phyloP scores from a whole-genome alignment of 2,113 vertebrate species.

The Monarcha castaneiventris region DNA sequence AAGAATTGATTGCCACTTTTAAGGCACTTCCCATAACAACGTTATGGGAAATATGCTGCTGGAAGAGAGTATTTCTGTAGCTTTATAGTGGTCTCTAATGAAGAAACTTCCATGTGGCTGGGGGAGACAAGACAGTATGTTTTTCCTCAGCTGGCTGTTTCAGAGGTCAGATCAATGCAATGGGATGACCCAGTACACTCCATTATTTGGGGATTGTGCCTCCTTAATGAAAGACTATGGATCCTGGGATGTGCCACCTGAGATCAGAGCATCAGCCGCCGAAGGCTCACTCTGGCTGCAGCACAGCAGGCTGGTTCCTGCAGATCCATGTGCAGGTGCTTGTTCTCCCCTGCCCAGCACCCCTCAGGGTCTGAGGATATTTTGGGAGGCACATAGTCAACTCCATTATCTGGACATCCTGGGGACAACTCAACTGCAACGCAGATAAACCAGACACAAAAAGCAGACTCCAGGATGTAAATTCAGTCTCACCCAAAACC shows the following conservation, averaged over 20 bases:
- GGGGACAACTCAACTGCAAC: neutral
- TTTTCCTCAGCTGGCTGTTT: neutral
- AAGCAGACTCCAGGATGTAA: neutral
- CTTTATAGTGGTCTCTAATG: neutral
- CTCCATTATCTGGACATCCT: neutral
- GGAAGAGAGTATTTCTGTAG: neutral
- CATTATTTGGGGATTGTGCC: neutral
- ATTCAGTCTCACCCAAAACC: neutral
- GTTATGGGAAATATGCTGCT: neutral
- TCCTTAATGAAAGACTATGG: neutral
- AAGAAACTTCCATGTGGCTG: neutral
- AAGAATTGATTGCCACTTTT: conserved; percentile 6
- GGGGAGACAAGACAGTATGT: neutral
- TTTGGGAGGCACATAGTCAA: neutral
- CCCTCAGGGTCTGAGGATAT: neutral
- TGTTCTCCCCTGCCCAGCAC: neutral
- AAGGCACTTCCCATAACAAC: conserved; percentile 6
- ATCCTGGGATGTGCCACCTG: neutral
- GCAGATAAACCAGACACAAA: neutral
- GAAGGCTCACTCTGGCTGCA: neutral
- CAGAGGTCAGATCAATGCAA: neutral
- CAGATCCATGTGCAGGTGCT: neutral
- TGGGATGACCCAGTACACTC: neutral
- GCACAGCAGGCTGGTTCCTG: neutral
- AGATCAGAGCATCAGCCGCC: neutral